phyloP scores from a whole-genome alignment of 2,113 vertebrate genomes.

The Seriola quinqueradiata region DNA sequence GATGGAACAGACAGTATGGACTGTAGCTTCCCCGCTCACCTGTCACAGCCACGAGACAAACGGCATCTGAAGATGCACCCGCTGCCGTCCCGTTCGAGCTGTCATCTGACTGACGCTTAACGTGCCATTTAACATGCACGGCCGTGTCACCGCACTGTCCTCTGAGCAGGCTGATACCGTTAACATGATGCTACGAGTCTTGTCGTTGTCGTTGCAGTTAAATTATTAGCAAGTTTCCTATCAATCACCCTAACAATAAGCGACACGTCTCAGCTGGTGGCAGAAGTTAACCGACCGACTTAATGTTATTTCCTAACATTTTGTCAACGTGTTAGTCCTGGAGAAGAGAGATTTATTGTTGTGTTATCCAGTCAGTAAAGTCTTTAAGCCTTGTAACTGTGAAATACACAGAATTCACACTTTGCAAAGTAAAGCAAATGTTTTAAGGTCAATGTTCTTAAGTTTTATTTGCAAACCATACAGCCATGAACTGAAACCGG shows the following conservation, averaged over 20 bases:
- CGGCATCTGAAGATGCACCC: conserved; percentile 62
- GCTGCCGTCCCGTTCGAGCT: conserved; percentile 17
- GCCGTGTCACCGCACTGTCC: not conserved
- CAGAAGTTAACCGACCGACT: not conserved
- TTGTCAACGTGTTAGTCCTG: not conserved
- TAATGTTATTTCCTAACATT: no score
- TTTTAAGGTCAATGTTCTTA: not conserved
- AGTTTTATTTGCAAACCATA: not conserved
- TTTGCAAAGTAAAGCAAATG: not conserved
- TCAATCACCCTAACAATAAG: not conserved
- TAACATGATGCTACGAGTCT: not conserved
- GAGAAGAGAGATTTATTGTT: not conserved
- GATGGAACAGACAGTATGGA: conserved; percentile 72
- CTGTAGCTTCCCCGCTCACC: conserved; percentile 69
- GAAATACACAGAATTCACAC: not conserved
- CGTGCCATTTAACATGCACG: conserved; percentile 12
- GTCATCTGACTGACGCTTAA: conserved; percentile 11
- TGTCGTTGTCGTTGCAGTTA: not conserved
- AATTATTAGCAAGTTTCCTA: not conserved
- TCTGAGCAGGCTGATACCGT: conserved; percentile 6
- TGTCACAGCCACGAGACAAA: conserved; percentile 56
- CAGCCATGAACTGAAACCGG: not conserved
- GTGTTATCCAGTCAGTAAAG: not conserved
- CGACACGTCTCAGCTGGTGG: not conserved
- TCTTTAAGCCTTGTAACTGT: not conserved